Base-by-base conservation (phyloP, 2,888 invertebrate genomes). In the Tachina lurida region DNA sequence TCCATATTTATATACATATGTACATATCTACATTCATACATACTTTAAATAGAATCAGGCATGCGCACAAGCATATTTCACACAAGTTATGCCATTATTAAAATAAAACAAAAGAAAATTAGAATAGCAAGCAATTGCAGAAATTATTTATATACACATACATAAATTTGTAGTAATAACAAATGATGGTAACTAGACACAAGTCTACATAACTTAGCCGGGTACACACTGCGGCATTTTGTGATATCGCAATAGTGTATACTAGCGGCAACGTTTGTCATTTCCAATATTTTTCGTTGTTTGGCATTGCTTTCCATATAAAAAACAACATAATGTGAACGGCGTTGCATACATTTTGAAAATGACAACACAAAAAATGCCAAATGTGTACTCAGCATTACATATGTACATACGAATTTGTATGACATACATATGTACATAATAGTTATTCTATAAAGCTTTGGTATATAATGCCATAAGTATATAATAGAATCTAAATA, bases 41-140 rank as follows among this genome's bases (percentile, higher is more conserved):
- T 56, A 17, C 52, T 39, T 58, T 54, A 81, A 73, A 75, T 67
- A 79, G 43, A 80, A 80, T 76, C 75, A 73, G 79, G 77, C 86
- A 86, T 86, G 86, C 86, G 86, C 86, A 86, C 74, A 83, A 83
- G 45, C 79, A 67, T 70, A 82, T 71, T 82, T 86, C 62, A 83
- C 49, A 83, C 82, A 86, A 67, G 54, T 71, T 65, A 54, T 71
- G 73, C 71, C 79, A 67, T 76, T 76, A 81, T 67, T 74, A 75
- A 68, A 74, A 74, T 49, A 52, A 74, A 67, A 68, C 52, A 67
- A 81, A 74, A 75, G 52, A 67, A 58, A 67, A n/a, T 47, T 17
- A 19, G 49, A 22, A 49, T 39, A 4, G 43, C 43, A 70, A 4
- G 43, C 43, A 70, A 60, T 45, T 12, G 45, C 52, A 75, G 15